A percentile compares a stretch with the other conserved stretches of the same genome.
phyloP scores from a whole-genome alignment of 2,888 invertebrate species.

The Calameuta filiformis region DNA sequence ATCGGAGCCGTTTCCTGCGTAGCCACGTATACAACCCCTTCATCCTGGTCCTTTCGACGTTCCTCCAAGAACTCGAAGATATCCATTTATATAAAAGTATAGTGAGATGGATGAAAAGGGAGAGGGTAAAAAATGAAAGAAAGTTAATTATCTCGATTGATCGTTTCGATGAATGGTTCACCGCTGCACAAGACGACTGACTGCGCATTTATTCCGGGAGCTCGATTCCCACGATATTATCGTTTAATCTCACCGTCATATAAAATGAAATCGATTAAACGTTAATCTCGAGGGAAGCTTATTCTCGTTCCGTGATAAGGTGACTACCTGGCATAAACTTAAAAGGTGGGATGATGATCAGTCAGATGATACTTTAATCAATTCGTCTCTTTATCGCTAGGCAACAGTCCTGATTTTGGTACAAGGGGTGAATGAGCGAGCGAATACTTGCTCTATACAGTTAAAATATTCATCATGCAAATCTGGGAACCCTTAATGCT shows the following conservation, averaged over 20 bases:
- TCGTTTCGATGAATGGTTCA: neutral
- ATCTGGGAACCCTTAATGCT: conserved; percentile 8
- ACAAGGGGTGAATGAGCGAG: conserved; percentile 3
- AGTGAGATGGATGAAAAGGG: conserved; percentile 12
- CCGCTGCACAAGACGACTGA: neutral
- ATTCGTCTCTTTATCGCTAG: conserved; percentile 19
- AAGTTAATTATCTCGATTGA: neutral
- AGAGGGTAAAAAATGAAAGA: neutral
- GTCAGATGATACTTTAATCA: conserved; percentile 19
- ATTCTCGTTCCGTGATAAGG: neutral
- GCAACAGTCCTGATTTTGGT: neutral
- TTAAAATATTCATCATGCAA: conserved; percentile 20
- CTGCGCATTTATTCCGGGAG: neutral
- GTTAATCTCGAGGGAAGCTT: neutral
- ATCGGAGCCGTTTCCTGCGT: neutral
- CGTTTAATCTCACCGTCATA: neutral
- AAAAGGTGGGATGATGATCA: conserved; percentile 2
- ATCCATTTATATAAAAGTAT: neutral
- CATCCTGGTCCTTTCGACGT: conserved; percentile 15
- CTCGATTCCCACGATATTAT: neutral
- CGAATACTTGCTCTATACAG: conserved; percentile 7
- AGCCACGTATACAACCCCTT: conserved; percentile 5
- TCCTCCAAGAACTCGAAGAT: conserved; percentile 4
- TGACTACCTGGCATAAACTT: neutral
- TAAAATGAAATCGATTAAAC: too few relatives aligned